Evolutionary conservation across 2,888 invertebrate species (phyloP).

Genomic region (Poecilus cupreus): DNA sequence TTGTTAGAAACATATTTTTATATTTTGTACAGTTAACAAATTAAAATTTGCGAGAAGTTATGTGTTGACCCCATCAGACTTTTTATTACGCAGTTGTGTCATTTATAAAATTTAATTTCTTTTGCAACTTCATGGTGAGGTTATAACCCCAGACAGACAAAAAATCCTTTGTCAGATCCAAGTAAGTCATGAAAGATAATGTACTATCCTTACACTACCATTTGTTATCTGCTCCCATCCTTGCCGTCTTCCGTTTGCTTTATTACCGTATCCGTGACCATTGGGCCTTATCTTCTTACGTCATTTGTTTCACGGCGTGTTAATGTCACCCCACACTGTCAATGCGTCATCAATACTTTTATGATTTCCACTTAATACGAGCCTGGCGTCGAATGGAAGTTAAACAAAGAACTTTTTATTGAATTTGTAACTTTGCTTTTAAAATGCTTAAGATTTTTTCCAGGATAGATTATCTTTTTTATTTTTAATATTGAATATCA

Average conservation of each 20-base stretch:
- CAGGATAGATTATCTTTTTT: conserved; percentile 18
- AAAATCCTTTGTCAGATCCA: conserved; percentile 11
- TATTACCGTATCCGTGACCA: conserved; percentile 3
- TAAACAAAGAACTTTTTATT: conserved; percentile 3
- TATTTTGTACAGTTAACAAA: background rate
- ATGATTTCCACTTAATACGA: background rate
- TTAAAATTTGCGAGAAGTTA: too few species aligned
- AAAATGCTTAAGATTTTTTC: conserved; percentile 22
- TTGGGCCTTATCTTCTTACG: conserved; percentile 37
- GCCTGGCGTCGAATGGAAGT: conserved; percentile 20
- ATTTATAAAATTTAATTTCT: background rate
- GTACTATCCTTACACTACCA: background rate
- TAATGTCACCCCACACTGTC: background rate
- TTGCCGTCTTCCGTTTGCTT: background rate
- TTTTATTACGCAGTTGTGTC: too few species aligned
- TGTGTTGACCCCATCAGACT: too few species aligned
- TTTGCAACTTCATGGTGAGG: background rate
- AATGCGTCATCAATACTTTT: conserved; percentile 13
- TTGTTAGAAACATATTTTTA: too few species aligned
- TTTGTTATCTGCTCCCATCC: background rate
- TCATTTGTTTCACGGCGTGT: conserved; percentile 28
- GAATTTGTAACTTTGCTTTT: conserved; percentile 28
- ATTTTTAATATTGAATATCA: conserved; percentile 35
- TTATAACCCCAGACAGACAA: background rate
- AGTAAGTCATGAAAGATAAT: conserved; percentile 24